Conservation (phyloP, 1,140 invertebrate genomes). For the Neotoxoptera formosana region DNA sequence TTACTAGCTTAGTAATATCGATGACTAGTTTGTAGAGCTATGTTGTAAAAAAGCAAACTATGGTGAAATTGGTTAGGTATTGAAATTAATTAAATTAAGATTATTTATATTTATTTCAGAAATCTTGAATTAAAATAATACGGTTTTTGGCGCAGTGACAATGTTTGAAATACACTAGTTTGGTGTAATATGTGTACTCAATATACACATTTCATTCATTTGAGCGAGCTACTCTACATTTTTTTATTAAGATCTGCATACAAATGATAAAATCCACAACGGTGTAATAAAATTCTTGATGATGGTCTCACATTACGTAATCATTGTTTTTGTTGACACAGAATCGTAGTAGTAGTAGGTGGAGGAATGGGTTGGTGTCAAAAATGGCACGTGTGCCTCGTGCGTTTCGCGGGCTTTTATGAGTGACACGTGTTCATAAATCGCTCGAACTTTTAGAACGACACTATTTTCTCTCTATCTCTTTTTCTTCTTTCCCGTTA, state of each 20-base stretch:
- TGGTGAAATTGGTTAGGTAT: too few species aligned
- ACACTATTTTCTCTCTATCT: background rate
- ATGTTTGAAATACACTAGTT: background rate
- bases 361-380: background rate
- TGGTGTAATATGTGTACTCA: background rate
- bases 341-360: background rate
- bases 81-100: too few species aligned
- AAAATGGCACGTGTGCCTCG: constrained; percentile 6
- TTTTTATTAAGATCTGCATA: background rate
- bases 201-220: constrained; percentile 1
- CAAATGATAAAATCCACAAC: background rate
- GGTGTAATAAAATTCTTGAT: background rate
- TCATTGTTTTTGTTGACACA: background rate
- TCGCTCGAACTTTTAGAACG: background rate
- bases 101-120: background rate
- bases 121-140: background rate
- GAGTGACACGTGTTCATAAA: background rate
- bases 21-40: too few species aligned
- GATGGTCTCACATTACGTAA: background rate
- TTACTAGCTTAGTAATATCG: too few species aligned
- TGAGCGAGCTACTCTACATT: too few species aligned
- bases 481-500: background rate
- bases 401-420: constrained; percentile 14
- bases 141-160: background rate
- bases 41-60: too few species aligned